Percentiles rank a stretch among this genome's conserved stretches.
phyloP scores from a whole-genome alignment of 2,113 vertebrate species.

The Microtus richardsoni region DNA sequence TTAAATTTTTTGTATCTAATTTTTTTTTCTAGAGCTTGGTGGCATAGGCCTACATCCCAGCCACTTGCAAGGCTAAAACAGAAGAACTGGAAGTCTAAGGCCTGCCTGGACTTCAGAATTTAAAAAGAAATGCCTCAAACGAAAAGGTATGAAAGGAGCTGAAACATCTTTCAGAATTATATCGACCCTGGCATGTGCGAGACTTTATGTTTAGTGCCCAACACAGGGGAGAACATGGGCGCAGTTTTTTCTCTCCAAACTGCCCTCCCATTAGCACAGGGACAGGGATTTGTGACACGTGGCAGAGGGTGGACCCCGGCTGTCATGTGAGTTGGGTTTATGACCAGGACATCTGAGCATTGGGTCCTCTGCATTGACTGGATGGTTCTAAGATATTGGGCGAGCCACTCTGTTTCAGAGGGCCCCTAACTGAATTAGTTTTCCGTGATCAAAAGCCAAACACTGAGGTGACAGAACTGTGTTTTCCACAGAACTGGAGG shows the following conservation, averaged over 20 bases:
- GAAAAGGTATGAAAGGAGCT: background rate
- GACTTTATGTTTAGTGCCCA: background rate
- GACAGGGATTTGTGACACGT: background rate
- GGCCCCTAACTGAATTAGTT: background rate
- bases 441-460: background rate
- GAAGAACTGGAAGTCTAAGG: background rate
- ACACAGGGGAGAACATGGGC: background rate
- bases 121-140: background rate
- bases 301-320: background rate
- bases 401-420: background rate
- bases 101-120: background rate
- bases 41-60: background rate
- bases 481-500: background rate
- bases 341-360: fast-evolving
- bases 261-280: too few relatives aligned
- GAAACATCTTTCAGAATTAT: background rate
- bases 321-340: background rate
- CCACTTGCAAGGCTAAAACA: background rate
- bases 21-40: background rate
- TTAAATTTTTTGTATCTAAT: background rate
- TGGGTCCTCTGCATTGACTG: background rate
- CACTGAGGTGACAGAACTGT: background rate
- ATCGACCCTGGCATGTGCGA: fast-evolving
- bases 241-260: too few relatives aligned
- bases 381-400: too few relatives aligned